Evolutionary conservation across 2,797 vertebrate species (phyloP), one percentile per base, ranked within the genome.

Genomic region (Anguilla marmorata): DNA sequence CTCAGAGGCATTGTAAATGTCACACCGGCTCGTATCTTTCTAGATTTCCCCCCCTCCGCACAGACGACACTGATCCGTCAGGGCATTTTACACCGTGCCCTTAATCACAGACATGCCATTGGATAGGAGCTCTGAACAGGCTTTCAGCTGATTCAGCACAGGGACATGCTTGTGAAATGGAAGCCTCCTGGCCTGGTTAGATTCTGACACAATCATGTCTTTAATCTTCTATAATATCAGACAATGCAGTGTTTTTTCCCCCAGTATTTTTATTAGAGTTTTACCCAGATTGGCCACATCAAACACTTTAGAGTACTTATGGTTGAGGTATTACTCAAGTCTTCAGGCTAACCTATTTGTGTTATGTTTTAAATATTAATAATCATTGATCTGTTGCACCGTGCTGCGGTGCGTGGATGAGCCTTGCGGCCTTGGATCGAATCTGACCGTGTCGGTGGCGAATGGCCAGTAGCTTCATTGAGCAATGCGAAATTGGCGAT

Each of bases 61-160:
- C 93, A 91, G 91, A 93, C 94, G 93, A 95, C 93, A 93, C 93
- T 94, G 94, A 95, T 95, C 93, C 91, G 19, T 92, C 92, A 91
- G 95, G 94, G 95, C 94, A 95, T 95, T 95, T 95, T 94, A 94
- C 94, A 94, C 94, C 94, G 93, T 94, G 92, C 89, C 89, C 92
- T 92, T 95, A 95, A 95, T 95, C 95, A 92, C 93, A 91, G 91
- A 66, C 92, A 92, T 91, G 92, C 93, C 92, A 93, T 93, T 89
- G 93, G 90, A 86, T 91, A 92, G 94, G 89, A 91, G 92, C 90
- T 94, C 93, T 87, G 89, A 88, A 86, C 92, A 92, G 11, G 69
- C 30, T 74, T 74, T 74, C 7, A 74, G 69, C 69, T 2, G n/a
- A 3, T 33, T 30, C 69, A 74, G 69, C 69, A 33, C 11, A 30